Conservation (phyloP, 2,797 vertebrate species). For the Scyliorhinus canicula region DNA sequence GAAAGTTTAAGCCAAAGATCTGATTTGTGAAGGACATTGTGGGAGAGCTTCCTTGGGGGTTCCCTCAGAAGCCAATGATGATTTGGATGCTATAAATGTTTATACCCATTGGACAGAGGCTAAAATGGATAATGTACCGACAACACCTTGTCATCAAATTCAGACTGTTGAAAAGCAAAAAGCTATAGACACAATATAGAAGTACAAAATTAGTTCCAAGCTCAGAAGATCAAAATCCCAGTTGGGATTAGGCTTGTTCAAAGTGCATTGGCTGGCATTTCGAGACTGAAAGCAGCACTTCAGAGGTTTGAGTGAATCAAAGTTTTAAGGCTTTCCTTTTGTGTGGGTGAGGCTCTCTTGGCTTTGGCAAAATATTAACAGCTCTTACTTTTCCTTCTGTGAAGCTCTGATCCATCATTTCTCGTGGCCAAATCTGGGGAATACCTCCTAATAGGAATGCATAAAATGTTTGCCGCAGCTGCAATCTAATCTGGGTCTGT, state of each 20-base stretch:
- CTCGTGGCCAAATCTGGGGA: not conserved
- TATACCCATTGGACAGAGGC: not conserved
- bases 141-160: not conserved
- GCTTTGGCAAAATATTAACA: not conserved
- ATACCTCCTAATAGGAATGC: not conserved
- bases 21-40: not conserved
- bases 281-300: not conserved
- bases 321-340: not conserved
- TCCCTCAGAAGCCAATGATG: not conserved
- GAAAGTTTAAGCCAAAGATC: not conserved
- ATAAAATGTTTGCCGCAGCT: not conserved
- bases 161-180: not conserved
- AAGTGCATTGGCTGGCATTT: not conserved
- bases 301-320: not conserved
- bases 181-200: not conserved
- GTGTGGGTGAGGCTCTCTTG: not conserved
- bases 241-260: not conserved
- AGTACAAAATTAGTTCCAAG: not conserved
- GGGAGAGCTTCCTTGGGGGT: not conserved
- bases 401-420: too few species aligned
- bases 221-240: not conserved
- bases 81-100: not conserved
- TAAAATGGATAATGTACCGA: not conserved
- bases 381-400: not conserved
- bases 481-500: not conserved